phyloP scores from a whole-genome alignment of 2,797 vertebrate species.

The Taeniopygia guttata region DNA sequence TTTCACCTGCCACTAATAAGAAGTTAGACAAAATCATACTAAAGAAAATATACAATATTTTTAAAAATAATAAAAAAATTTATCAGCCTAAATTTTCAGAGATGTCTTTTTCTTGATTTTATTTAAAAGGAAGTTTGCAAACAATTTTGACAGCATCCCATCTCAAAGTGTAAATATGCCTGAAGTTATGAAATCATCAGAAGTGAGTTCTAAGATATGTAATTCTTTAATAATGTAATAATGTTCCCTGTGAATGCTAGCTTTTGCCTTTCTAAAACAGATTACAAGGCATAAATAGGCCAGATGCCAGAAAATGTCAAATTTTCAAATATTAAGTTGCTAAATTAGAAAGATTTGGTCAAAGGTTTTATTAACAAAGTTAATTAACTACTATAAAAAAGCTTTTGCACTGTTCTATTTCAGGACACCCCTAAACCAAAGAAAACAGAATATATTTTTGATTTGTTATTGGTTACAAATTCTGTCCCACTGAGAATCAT shows the following conservation, averaged over 20 bases:
- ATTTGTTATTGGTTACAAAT: neutral
- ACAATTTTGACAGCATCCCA: neutral
- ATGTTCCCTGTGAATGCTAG: neutral
- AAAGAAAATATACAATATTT: neutral
- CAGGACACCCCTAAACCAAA: neutral
- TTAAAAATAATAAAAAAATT: fast-evolving
- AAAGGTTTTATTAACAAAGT: neutral
- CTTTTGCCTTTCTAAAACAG: neutral
- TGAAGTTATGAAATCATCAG: neutral
- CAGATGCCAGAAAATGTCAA: neutral
- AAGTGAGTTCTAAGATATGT: neutral
- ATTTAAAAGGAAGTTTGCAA: neutral
- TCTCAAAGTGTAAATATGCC: neutral
- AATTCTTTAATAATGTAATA: neutral
- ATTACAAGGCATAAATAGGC: neutral
- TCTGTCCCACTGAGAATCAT: neutral
- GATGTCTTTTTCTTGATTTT: neutral
- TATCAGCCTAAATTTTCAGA: neutral
- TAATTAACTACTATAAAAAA: neutral
- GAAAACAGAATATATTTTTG: neutral
- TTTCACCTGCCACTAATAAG: neutral
- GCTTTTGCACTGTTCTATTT: neutral
- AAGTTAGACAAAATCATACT: neutral
- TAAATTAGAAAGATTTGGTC: neutral
- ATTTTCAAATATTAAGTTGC: neutral